phyloP scores from a whole-genome alignment of 1,140 invertebrate species.

The Zaprionus kolodkinae region DNA sequence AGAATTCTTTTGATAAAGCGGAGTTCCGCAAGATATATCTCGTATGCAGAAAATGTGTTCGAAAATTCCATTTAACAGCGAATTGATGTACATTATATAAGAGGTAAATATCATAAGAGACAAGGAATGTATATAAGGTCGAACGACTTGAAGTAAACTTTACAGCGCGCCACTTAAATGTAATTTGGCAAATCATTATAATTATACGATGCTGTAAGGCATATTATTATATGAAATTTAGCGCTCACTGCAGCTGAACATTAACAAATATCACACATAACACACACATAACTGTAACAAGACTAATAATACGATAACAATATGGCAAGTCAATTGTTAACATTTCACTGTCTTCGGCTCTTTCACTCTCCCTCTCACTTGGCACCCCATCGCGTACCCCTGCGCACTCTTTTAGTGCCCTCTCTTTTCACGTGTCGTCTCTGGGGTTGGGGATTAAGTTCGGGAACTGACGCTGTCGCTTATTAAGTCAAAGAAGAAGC shows the following conservation, averaged over 20 bases:
- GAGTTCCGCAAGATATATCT: constrained; percentile 43
- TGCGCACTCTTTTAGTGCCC: background rate
- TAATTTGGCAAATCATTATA: constrained; percentile 13
- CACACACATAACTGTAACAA: constrained; percentile 13
- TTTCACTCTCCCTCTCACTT: constrained; percentile 30
- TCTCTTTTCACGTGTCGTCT: constrained; percentile 1
- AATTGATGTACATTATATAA: constrained; percentile 39
- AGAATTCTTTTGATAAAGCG: constrained; percentile 30
- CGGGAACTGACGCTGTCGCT: background rate
- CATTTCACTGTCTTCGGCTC: constrained; percentile 58
- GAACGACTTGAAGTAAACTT: constrained; percentile 5
- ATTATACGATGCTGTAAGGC: constrained; percentile 15
- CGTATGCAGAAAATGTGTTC: constrained; percentile 26
- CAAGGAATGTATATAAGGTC: background rate
- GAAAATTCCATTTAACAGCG: constrained; percentile 19
- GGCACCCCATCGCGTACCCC: background rate
- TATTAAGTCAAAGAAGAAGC: constrained; percentile 17
- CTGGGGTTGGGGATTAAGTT: constrained; percentile 6
- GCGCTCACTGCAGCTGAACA: constrained; percentile 21
- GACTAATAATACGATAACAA: constrained; percentile 25
- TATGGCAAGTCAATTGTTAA: constrained; percentile 58
- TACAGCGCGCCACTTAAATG: background rate
- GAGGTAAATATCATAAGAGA: constrained; percentile 23
- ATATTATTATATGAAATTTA: constrained; percentile 30
- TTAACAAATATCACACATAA: constrained; percentile 31